Evolutionary conservation across 2,797 vertebrate genomes (phyloP).

Genomic region (Thamnophis elegans): DNA sequence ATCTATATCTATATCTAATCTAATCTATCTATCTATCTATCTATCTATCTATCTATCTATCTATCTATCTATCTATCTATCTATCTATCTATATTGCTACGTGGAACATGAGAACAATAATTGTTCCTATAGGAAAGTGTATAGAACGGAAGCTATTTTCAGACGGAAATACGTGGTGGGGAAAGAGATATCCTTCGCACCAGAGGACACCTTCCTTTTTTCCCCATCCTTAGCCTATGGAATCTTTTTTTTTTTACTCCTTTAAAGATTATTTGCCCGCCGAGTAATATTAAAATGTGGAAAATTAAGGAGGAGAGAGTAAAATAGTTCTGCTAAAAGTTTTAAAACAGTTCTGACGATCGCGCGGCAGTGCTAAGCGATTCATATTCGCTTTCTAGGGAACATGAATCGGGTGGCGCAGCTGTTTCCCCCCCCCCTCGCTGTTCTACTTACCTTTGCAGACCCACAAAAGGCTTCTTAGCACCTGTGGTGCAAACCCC

Average conservation of each 20-base stretch:
- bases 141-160: background rate
- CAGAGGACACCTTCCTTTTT: slow-evolving; percentile 5
- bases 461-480: too few species aligned
- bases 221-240: background rate
- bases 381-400: too few species aligned
- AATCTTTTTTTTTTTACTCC: background rate
- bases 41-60: too few species aligned
- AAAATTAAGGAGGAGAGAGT: background rate
- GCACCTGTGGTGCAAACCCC: background rate
- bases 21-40: too few species aligned
- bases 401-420: too few species aligned
- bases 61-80: too few species aligned
- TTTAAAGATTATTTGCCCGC: background rate
- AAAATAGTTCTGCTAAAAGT: background rate
- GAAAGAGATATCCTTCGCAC: background rate
- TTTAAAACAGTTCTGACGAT: too few species aligned
- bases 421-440: too few species aligned
- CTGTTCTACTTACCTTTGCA: too few species aligned
- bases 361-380: too few species aligned
- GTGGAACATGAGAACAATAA: background rate
- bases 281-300: background rate
- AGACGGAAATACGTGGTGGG: background rate
- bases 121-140: background rate
- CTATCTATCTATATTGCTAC: too few species aligned
- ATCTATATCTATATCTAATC: too few species aligned